Percentiles rank a stretch among this genome's conserved stretches.
Conservation (phyloP, 2,888 invertebrate species). For the Andrena trimmerana region DNA sequence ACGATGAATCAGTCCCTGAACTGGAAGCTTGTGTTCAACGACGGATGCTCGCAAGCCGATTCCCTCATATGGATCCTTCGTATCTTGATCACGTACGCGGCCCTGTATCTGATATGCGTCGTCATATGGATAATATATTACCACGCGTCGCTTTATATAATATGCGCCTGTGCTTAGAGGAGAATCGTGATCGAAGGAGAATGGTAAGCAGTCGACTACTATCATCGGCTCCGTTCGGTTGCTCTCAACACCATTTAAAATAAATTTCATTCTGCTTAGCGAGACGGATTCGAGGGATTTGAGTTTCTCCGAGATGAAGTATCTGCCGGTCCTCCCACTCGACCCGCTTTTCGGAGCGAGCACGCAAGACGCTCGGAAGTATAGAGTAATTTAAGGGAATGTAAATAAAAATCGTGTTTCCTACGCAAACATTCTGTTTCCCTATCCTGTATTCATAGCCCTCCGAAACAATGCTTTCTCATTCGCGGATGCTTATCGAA, state of each 20-base stretch:
- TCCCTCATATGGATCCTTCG: constrained; percentile 71
- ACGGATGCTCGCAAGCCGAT: constrained; percentile 55
- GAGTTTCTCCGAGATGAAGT: neutral
- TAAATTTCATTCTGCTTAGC: constrained; percentile 35
- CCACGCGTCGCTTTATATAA: constrained; percentile 75
- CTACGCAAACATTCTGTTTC: neutral
- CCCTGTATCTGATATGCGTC: constrained; percentile 72
- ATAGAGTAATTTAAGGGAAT: neutral
- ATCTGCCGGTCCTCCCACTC: neutral
- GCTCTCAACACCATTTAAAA: constrained; percentile 14
- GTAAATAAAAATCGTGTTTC: constrained; percentile 38
- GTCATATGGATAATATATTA: constrained; percentile 80
- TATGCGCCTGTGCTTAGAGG: constrained; percentile 72
- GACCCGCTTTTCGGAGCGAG: neutral
- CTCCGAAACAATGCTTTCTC: constrained; percentile 17
- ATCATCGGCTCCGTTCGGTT: constrained; percentile 3
- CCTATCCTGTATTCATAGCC: constrained; percentile 20
- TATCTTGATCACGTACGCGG: constrained; percentile 73
- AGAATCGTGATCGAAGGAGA: neutral
- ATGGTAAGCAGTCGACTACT: constrained; percentile 23
- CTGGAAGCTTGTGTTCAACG: constrained; percentile 39
- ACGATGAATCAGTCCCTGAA: constrained; percentile 58
- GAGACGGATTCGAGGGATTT: constrained; percentile 4
- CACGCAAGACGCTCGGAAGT: neutral
- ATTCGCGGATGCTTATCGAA: constrained; percentile 2